Evolutionary conservation across 1,140 invertebrate species (phyloP), one percentile per base, ranked within the genome.

Genomic region (Trichonephila clavata): DNA sequence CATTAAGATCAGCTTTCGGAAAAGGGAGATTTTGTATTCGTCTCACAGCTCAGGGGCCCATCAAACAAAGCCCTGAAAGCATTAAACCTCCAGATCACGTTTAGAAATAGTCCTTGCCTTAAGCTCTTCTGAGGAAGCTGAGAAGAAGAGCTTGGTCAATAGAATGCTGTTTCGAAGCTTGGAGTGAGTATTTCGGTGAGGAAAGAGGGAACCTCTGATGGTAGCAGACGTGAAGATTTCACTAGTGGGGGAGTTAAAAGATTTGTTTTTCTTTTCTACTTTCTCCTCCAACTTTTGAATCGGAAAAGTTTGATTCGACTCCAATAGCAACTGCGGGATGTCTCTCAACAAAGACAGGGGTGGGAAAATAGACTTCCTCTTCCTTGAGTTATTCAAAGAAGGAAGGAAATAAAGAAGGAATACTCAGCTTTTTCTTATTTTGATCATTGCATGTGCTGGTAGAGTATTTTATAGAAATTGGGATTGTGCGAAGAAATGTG

Each of bases 1-100:
- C 91, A 92, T 92, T 92, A 92, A 92, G 91, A 92, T 92, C 81
- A 92, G 90, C 90, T 92, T 92, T 92, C 90, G 90, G 80, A 50
- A 65, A 89, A 61, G 32, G 57, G 60, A 92, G 91, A 92, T 92
- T 92, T 92, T 57, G 91, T 92, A 92, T 92, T 86, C 91, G n/a
- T 20, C 80, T 92, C 91, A 86, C 81, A 86, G 91, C 83, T 86
- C 81, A 83, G 43, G 81, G 89, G 83, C 24, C 91, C 91, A 92
- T 92, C 91, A 92, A 92, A 92, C 91, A 92, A 92, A 92, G 91
- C 91, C 91, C 91, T 92, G 91, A 86, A 92, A 92, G 83, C 83
- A 92, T 92, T 92, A 92, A 92, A 92, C 60, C 91, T 92, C 83
- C 91, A 92, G 91, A 92, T 92, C 91, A 92, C 91, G 91, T 92